phyloP scores from a whole-genome alignment of 2,888 invertebrate species.

The Epistrophe eligans region DNA sequence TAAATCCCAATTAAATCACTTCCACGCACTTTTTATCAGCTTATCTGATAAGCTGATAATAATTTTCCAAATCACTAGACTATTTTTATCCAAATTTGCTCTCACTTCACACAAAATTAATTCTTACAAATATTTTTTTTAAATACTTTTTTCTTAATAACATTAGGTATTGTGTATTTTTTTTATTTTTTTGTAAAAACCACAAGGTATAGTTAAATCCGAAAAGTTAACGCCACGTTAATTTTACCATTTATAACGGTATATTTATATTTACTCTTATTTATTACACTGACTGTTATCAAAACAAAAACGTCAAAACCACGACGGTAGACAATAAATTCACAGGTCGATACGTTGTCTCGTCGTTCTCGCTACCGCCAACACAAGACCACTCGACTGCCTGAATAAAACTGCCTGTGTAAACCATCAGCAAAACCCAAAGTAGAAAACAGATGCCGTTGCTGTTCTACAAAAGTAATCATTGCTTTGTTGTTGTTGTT shows the following conservation, averaged over 20 bases:
- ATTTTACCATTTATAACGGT: conserved; percentile 42
- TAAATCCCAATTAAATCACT: conserved; percentile 59
- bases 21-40: conserved; percentile 42
- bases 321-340: conserved; percentile 70
- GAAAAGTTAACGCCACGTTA: conserved; percentile 49
- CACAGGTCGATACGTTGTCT: conserved; percentile 40
- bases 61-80: conserved; percentile 16
- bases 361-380: conserved; percentile 64
- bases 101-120: conserved; percentile 10
- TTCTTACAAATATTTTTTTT: background rate
- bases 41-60: conserved; percentile 11
- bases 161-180: background rate
- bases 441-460: conserved; percentile 66
- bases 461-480: conserved; percentile 23
- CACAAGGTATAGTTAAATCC: conserved; percentile 31
- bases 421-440: conserved; percentile 31
- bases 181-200: background rate
- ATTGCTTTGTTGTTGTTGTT: background rate
- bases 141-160: background rate
- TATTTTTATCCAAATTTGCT: conserved; percentile 37
- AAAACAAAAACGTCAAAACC: conserved; percentile 49
- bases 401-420: conserved; percentile 63
- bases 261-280: conserved; percentile 13
- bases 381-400: conserved; percentile 73
- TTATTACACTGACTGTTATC: background rate